Conservation (phyloP, 2,888 invertebrate species). For the Meta bourneti region DNA sequence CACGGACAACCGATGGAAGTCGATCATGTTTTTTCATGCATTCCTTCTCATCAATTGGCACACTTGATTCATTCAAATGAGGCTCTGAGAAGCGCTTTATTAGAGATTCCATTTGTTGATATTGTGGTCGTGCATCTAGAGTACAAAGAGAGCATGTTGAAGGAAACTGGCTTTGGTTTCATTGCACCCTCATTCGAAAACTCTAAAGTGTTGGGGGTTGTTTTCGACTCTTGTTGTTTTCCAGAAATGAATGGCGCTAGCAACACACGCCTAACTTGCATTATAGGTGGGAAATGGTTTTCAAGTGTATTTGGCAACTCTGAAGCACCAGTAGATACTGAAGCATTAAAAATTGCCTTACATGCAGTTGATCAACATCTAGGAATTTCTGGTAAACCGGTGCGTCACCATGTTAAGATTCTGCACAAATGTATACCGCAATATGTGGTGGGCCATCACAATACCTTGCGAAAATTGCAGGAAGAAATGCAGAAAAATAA, state of each 20-base stretch:
- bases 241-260: slow-evolving; percentile 82
- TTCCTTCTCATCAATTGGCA: slow-evolving; percentile 84
- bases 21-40: slow-evolving; percentile 87
- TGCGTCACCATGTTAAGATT: slow-evolving; percentile 57
- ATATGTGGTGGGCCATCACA: slow-evolving; percentile 91
- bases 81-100: slow-evolving; percentile 82
- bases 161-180: slow-evolving; percentile 91
- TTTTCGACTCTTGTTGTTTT: slow-evolving; percentile 94
- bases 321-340: slow-evolving; percentile 77
- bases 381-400: slow-evolving; percentile 78
- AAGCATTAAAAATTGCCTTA: slow-evolving; percentile 78
- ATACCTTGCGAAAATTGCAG: slow-evolving; percentile 86
- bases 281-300: slow-evolving; percentile 97
- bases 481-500: slow-evolving; percentile 85
- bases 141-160: slow-evolving; percentile 85
- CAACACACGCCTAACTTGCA: slow-evolving; percentile 83
- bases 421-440: slow-evolving; percentile 91
- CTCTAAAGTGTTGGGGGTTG: slow-evolving; percentile 82
- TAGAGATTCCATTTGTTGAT: slow-evolving; percentile 88
- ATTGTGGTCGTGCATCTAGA: slow-evolving; percentile 93
- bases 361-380: slow-evolving; percentile 79
- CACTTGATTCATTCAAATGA: slow-evolving; percentile 26
- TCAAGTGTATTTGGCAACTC: slow-evolving; percentile 86
- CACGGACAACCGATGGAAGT: slow-evolving; percentile 83
- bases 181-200: slow-evolving; percentile 91